phyloP scores from a whole-genome alignment of 2,888 invertebrate genomes.

The Bedellia somnulentella region DNA sequence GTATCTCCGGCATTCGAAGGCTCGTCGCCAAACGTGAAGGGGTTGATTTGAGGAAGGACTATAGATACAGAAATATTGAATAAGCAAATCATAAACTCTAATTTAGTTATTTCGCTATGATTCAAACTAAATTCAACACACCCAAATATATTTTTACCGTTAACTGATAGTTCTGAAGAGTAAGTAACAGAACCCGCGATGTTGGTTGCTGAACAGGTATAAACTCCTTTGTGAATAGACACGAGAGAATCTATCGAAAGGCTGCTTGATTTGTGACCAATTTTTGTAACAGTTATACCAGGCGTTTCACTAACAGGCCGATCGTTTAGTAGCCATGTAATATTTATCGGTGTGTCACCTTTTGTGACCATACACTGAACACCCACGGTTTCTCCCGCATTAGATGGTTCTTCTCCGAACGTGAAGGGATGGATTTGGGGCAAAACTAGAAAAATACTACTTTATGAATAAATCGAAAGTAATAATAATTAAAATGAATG shows the following conservation, averaged over 20 bases:
- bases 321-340: conserved; percentile 76
- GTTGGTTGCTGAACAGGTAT: conserved; percentile 72
- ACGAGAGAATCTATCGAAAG: conserved; percentile 74
- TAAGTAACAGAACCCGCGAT: conserved; percentile 67
- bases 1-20: conserved; percentile 68
- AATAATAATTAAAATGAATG: conserved; percentile 13
- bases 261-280: conserved; percentile 67
- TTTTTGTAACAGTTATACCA: conserved; percentile 61
- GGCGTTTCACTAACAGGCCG: conserved; percentile 52
- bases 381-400: conserved; percentile 76
- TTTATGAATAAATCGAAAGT: conserved; percentile 13
- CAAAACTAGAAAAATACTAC: conserved; percentile 50
- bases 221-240: conserved; percentile 73
- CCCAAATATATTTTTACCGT: too few relatives aligned
- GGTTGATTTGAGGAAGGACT: conserved; percentile 68
- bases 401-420: conserved; percentile 76
- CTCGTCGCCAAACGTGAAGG: conserved; percentile 67
- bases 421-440: conserved; percentile 78
- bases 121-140: too few relatives aligned
- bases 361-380: conserved; percentile 75
- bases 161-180: conserved; percentile 68
- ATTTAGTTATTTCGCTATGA: not conserved
- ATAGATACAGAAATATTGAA: conserved; percentile 1
- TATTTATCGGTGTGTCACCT: conserved; percentile 77
- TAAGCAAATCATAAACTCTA: not conserved